phyloP scores from a whole-genome alignment of 2,797 vertebrate species.

The Enteromius fasciolatus region DNA sequence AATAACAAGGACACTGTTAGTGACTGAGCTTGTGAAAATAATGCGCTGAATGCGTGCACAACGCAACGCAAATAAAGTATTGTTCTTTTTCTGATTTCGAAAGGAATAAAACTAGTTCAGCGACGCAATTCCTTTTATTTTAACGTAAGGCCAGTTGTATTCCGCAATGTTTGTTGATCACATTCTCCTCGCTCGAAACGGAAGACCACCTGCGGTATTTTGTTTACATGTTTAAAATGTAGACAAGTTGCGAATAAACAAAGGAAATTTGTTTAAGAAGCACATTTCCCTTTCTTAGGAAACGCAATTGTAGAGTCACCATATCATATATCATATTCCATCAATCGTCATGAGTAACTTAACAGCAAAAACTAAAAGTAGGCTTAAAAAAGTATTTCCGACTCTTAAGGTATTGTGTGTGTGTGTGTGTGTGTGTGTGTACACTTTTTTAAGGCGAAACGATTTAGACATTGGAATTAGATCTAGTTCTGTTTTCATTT shows the following conservation, averaged over 20 bases:
- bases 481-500: not conserved
- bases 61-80: not conserved
- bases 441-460: not conserved
- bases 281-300: conserved; percentile 8
- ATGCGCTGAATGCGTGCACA: not conserved
- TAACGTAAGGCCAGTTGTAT: not conserved
- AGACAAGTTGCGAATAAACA: conserved; percentile 36
- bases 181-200: conserved; percentile 6
- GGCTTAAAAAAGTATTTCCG: no score
- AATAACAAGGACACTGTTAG: not conserved
- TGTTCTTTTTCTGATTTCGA: not conserved
- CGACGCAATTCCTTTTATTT: not conserved
- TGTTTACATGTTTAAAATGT: conserved; percentile 44
- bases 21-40: not conserved
- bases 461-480: not conserved
- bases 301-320: conserved; percentile 10
- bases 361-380: not conserved
- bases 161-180: conserved; percentile 2
- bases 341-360: not conserved
- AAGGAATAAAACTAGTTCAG: not conserved
- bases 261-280: conserved; percentile 13
- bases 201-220: conserved; percentile 43
- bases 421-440: no score
- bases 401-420: no score
- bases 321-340: not conserved